A percentile compares a stretch with the other conserved stretches of the same genome.
phyloP scores from a whole-genome alignment of 2,888 invertebrate species.

The Lordiphosa fenestrarum region DNA sequence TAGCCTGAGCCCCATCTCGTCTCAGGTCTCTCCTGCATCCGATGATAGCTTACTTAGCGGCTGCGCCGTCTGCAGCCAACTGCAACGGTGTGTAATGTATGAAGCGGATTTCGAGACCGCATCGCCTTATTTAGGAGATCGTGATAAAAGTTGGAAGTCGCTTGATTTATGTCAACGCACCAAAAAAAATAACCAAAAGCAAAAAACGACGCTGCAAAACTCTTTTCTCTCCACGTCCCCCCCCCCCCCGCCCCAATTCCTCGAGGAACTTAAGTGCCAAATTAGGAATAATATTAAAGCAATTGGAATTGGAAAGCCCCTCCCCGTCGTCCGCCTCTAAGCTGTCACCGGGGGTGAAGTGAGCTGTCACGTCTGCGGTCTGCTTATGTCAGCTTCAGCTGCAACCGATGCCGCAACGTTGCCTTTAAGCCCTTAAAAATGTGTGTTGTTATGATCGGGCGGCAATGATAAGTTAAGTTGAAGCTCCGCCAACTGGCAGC shows the following conservation, averaged over 20 bases:
- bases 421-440: slow-evolving; percentile 75
- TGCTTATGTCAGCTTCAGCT: slow-evolving; percentile 72
- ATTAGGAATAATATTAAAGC: slow-evolving; percentile 73
- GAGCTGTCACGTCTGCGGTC: slow-evolving; percentile 76
- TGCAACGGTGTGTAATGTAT: slow-evolving; percentile 55
- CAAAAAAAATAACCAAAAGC: slow-evolving; percentile 14
- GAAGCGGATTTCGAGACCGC: slow-evolving; percentile 74
- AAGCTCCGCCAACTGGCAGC: slow-evolving; percentile 40
- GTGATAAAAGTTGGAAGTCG: slow-evolving; percentile 80
- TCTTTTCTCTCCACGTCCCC: slow-evolving; percentile 3
- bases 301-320: slow-evolving; percentile 43
- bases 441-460: slow-evolving; percentile 75
- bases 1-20: slow-evolving; percentile 2
- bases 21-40: slow-evolving; percentile 33
- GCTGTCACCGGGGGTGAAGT: slow-evolving; percentile 67
- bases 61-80: slow-evolving; percentile 19
- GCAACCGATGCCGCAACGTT: slow-evolving; percentile 53
- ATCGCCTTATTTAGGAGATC: slow-evolving; percentile 79
- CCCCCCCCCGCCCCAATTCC: slow-evolving; percentile 9
- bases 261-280: slow-evolving; percentile 65
- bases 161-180: slow-evolving; percentile 79
- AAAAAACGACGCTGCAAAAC: slow-evolving; percentile 7
- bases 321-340: slow-evolving; percentile 41
- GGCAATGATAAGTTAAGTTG: slow-evolving; percentile 54
- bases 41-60: slow-evolving; percentile 79